These are phyloP conservation scores for Grallaria varia DNA, from an alignment of 2,113 vertebrate genomes.

Conservation along the genomic window DNA sequence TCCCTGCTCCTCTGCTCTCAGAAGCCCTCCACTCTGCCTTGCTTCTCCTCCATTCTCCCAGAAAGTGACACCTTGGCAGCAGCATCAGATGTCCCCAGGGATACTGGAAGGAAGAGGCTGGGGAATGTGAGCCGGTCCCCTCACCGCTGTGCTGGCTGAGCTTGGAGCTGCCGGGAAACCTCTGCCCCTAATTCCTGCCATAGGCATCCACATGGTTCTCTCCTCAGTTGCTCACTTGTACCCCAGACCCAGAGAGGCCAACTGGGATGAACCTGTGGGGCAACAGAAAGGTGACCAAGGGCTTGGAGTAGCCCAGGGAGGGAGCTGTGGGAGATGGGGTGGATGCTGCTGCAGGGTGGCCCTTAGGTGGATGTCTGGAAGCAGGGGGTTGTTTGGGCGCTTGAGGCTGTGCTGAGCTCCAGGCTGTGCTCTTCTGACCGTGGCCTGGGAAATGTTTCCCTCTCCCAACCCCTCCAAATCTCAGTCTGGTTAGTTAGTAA, in stretches of 20 bases:
- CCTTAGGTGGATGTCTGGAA: not conserved
- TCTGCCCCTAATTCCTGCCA: not conserved
- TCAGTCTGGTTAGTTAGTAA: not conserved
- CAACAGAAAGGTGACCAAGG: not conserved
- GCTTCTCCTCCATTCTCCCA: not conserved
- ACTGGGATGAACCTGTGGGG: not conserved
- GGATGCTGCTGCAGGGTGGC: not conserved
- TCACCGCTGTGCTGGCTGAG: not conserved
- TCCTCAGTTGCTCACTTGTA: not conserved
- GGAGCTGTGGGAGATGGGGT: not conserved
- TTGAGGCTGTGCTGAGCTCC: not conserved
- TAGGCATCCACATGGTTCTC: not conserved
- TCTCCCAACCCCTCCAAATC: not conserved
- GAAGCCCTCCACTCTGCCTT: not conserved
- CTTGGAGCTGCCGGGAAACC: not conserved
- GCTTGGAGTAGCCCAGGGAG: not conserved
- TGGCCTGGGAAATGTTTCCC: not conserved
- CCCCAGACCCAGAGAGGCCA: not conserved
- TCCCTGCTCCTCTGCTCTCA: not conserved
- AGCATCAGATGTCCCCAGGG: not conserved
- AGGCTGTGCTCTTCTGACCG: not conserved
- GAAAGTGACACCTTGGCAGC: not conserved
- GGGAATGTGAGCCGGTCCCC: not conserved
- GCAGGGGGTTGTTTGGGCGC: not conserved
- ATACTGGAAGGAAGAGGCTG: not conserved